Conservation (phyloP, 2,888 invertebrate genomes). For the Choristoneura rosaceana region DNA sequence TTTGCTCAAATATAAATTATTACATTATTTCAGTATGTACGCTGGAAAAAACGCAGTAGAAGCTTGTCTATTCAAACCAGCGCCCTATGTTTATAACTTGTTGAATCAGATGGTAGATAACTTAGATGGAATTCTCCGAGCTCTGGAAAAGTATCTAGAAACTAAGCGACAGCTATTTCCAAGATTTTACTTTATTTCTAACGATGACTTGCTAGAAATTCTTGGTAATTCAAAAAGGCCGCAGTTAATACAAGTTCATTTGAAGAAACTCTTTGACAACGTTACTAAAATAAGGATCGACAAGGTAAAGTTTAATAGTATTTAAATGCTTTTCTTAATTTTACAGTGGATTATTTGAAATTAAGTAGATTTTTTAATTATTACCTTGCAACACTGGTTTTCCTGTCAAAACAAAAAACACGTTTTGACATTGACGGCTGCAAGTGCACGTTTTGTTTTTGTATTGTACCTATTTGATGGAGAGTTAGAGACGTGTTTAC, state of each 20-base stretch:
- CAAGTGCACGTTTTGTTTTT: too few species aligned
- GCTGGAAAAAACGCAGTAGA: constrained; percentile 85
- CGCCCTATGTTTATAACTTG: constrained; percentile 87
- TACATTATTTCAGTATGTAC: constrained; percentile 69
- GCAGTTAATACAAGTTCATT: constrained; percentile 92
- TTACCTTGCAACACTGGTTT: background rate
- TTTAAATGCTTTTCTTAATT: too few species aligned
- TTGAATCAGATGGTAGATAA: constrained; percentile 90
- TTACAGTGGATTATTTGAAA: too few species aligned
- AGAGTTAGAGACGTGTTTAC: too few species aligned
- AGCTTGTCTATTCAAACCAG: constrained; percentile 86
- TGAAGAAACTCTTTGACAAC: constrained; percentile 96
- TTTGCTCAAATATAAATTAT: too few species aligned
- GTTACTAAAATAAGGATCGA: constrained; percentile 89
- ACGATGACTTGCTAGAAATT: constrained; percentile 91
- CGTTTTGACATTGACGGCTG: too few species aligned
- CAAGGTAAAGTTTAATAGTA: constrained; percentile 76
- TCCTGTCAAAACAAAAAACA: background rate
- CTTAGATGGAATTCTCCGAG: constrained; percentile 92
- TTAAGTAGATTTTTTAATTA: background rate
- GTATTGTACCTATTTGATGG: too few species aligned
- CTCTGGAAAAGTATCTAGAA: constrained; percentile 94
- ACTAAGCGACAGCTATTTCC: constrained; percentile 95
- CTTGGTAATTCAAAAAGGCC: constrained; percentile 94
- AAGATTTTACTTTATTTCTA: constrained; percentile 88